Evolutionary conservation across 2,113 vertebrate genomes (phyloP).

Genomic region (Asarcornis scutulata): DNA sequence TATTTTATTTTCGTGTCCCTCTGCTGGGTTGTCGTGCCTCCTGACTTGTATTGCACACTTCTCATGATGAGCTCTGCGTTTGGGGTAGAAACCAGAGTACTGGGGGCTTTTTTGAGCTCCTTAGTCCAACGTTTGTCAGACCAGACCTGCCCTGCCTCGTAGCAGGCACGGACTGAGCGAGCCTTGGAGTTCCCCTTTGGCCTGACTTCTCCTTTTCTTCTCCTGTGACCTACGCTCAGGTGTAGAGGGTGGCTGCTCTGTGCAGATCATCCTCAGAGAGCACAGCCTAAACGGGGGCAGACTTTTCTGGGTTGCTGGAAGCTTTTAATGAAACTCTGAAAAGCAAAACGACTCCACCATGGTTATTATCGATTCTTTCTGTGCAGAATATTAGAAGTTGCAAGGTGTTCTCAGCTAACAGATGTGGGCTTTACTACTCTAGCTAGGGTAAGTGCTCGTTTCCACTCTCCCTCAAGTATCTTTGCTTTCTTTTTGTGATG

Average conservation of each 20-base stretch:
- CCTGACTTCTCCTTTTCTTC: background rate
- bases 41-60: background rate
- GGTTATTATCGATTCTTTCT: background rate
- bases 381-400: slow-evolving; percentile 96
- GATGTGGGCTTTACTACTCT: slow-evolving; percentile 96
- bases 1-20: background rate
- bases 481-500: background rate
- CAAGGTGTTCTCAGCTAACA: slow-evolving; percentile 96
- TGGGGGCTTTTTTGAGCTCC: background rate
- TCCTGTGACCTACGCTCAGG: background rate
- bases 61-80: background rate
- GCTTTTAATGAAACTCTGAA: background rate
- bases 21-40: background rate
- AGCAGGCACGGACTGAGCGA: accelerated
- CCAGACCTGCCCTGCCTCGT: background rate
- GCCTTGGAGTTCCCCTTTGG: background rate
- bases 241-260: background rate
- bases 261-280: background rate
- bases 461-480: background rate
- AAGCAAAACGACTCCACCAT: background rate
- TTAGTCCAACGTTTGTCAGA: accelerated
- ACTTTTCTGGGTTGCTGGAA: background rate
- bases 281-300: background rate
- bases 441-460: slow-evolving; percentile 86
- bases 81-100: background rate